Conservation (phyloP, 2,797 vertebrate species). For the Coendou prehensilis region DNA sequence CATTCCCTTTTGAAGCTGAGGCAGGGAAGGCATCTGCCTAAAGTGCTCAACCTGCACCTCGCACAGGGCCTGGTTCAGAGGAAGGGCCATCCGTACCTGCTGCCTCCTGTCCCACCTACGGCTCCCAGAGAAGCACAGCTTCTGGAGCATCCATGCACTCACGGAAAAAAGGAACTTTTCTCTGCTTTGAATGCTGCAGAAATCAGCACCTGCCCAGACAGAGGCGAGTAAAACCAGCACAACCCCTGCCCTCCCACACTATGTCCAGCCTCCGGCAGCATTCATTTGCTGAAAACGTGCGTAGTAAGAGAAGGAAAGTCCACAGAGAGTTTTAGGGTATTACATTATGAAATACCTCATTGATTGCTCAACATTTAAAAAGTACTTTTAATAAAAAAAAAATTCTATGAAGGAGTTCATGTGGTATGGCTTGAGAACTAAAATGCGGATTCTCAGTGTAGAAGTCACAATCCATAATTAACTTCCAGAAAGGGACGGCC, state of each 20-base stretch:
- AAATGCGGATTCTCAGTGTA: neutral
- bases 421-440: neutral
- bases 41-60: rapidly evolving
- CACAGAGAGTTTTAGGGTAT: neutral
- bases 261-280: neutral
- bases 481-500: rapidly evolving
- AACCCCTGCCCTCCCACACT: neutral
- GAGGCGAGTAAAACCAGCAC: neutral
- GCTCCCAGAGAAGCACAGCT: neutral
- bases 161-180: neutral
- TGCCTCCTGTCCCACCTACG: neutral
- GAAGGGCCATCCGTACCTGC: neutral
- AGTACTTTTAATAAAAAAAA: neutral
- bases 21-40: neutral
- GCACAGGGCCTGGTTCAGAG: neutral
- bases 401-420: neutral
- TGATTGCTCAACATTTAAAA: neutral
- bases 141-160: neutral
- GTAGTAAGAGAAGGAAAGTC: neutral
- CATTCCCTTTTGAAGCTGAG: neutral
- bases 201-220: neutral
- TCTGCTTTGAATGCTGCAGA: neutral
- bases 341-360: neutral
- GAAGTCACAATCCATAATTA: neutral
- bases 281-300: neutral